Conservation (phyloP, 2,797 vertebrate species). For the Coilia nasus region DNA sequence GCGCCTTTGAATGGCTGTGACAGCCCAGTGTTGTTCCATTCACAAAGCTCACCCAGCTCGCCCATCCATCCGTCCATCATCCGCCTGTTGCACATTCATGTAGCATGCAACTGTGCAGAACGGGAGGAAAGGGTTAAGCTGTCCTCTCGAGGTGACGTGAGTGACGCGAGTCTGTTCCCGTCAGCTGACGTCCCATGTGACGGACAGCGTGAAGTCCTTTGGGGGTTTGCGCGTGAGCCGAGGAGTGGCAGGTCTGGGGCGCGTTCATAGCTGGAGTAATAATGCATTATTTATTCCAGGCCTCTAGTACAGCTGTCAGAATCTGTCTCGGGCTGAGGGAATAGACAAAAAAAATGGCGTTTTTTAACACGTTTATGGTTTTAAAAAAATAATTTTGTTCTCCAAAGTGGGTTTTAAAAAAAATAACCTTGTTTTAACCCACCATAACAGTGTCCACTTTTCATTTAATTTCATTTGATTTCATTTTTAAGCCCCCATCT, state of each 20-base stretch:
- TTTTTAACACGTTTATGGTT: neutral
- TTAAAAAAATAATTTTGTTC: neutral
- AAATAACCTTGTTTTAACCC: neutral
- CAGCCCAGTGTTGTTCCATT: neutral
- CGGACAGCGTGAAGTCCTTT: neutral
- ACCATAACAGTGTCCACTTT: neutral
- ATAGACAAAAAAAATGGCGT: neutral
- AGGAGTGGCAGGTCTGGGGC: conserved; percentile 4
- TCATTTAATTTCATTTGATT: neutral
- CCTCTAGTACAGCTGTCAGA: conserved; percentile 6
- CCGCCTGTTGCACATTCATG: neutral
- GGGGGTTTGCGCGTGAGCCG: conserved; percentile 1
- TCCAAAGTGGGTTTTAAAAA: neutral
- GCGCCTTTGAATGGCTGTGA: neutral
- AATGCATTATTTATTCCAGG: conserved; percentile 24
- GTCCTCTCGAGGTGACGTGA: neutral
- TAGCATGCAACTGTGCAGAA: too few relatives aligned
- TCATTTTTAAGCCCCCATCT: neutral
- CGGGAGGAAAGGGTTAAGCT: neutral
- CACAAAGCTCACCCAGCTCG: neutral
- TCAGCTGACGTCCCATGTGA: conserved; percentile 23
- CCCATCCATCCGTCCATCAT: neutral
- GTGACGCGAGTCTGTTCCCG: neutral
- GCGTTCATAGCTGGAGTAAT: neutral
- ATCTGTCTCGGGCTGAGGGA: neutral